Evolutionary conservation across 2,797 vertebrate species (phyloP).

Genomic region (Onychomys torridus): DNA sequence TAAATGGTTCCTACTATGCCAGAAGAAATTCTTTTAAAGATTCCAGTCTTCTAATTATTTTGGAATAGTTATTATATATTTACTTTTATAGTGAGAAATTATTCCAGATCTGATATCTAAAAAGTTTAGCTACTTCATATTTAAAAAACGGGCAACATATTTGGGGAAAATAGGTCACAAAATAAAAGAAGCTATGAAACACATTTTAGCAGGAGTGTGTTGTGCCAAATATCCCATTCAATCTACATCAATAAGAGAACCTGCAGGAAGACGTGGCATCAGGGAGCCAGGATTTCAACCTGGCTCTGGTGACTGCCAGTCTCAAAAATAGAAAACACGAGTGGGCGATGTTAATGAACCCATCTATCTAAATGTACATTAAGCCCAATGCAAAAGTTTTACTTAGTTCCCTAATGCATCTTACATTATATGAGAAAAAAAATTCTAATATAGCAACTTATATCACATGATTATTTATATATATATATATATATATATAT

Average conservation of each 20-base stretch:
- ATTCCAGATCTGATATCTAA: not conserved
- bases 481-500: constrained; percentile 61
- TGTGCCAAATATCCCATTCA: not conserved
- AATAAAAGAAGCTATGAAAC: not conserved
- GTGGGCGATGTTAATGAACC: constrained; percentile 73
- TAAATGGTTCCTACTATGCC: not conserved
- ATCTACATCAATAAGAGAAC: not conserved
- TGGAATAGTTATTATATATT: not conserved
- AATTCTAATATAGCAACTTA: constrained; percentile 68
- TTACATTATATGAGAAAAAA: constrained; percentile 67
- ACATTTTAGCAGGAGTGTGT: not conserved
- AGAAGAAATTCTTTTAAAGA: not conserved
- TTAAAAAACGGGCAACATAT: not conserved
- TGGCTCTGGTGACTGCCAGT: constrained; percentile 56
- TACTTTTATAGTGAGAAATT: not conserved
- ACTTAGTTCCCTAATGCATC: constrained; percentile 77
- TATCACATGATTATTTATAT: constrained; percentile 6
- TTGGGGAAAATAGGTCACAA: not conserved
- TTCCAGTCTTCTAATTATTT: not conserved
- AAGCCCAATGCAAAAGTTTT: constrained; percentile 78
- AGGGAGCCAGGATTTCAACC: constrained; percentile 33
- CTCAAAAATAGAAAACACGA: constrained; percentile 70
- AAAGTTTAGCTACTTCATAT: not conserved
- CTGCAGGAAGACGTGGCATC: constrained; percentile 13
- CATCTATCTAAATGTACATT: constrained; percentile 66